phyloP scores from a whole-genome alignment of 2,797 vertebrate genomes.

The Eulemur mongoz region DNA sequence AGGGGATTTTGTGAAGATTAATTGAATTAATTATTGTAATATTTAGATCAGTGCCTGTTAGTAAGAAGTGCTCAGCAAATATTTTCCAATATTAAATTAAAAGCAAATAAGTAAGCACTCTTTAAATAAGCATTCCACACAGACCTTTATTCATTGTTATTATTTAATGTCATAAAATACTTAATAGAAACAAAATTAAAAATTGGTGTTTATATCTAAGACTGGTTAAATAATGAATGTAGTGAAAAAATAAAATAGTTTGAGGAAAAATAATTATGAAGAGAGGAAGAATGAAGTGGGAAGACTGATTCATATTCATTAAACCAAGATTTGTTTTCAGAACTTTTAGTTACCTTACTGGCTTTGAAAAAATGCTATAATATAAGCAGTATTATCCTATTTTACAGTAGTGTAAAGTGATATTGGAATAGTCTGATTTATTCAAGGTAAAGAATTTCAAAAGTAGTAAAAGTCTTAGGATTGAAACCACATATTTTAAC shows the following conservation, averaged over 20 bases:
- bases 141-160: neutral
- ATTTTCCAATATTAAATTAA: neutral
- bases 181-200: neutral
- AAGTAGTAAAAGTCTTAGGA: neutral
- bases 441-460: neutral
- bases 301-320: neutral
- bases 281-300: neutral
- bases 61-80: neutral
- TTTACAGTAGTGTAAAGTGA: neutral
- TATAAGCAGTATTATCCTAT: neutral
- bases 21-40: neutral
- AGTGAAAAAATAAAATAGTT: neutral
- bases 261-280: neutral
- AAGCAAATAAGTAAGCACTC: neutral
- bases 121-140: neutral
- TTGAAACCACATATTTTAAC: neutral
- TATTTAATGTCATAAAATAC: neutral
- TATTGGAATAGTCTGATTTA: neutral
- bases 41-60: neutral
- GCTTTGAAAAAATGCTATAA: neutral
- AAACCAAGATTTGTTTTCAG: neutral
- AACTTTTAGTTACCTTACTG: neutral
- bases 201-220: neutral
- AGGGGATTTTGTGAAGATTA: neutral
- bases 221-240: neutral